Base-by-base conservation (phyloP, 2,888 invertebrate genomes). In the Pachymerium ferrugineum region DNA sequence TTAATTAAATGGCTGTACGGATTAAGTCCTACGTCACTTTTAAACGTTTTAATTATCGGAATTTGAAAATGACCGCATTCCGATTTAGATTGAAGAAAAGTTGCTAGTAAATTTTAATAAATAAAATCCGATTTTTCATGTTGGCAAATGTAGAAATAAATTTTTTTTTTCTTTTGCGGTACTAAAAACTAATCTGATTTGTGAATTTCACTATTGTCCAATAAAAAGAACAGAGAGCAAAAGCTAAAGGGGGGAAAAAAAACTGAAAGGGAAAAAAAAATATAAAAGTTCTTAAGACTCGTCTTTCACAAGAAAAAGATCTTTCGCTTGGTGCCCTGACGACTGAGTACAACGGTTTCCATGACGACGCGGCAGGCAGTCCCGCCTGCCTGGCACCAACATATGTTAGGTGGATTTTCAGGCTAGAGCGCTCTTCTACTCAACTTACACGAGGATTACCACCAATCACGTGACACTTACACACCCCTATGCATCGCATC, bases 401-500 rank as follows among this genome's bases (percentile, higher is more conserved):
- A 68, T 68, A 68, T 68, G 68, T 68, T 68, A 68, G 68, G 68
- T 68, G 68, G 68, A 68, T 68, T 68, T 68, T 31, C 29, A 31
- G 31, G 68, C 30, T 16, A 68, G 25, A 28, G 68, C 68, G 47
- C 47, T 54, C 47, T 19, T 16, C 47, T 54, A 54, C 47, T 54
- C 47, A 54, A 54, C 47, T 54, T 22, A 54, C 47, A 54, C 47
- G 47, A 54, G 47, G 47, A 54, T 54, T 54, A 54, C 47, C 47
- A 54, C 47, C 47, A 54, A 54, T 54, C 47, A 54, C 47, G 47
- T 54, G 47, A 54, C 47, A 54, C 47, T 54, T 54, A 54, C 47
- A 54, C 47, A 54, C 47, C 22, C 47, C 47, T 19, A 19, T 10
- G 47, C 47, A 19, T 19, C 22, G 47, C 47, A 54, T 54, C 47